Conservation (phyloP, 2,113 vertebrate species). For the Lophotis ruficrista region DNA sequence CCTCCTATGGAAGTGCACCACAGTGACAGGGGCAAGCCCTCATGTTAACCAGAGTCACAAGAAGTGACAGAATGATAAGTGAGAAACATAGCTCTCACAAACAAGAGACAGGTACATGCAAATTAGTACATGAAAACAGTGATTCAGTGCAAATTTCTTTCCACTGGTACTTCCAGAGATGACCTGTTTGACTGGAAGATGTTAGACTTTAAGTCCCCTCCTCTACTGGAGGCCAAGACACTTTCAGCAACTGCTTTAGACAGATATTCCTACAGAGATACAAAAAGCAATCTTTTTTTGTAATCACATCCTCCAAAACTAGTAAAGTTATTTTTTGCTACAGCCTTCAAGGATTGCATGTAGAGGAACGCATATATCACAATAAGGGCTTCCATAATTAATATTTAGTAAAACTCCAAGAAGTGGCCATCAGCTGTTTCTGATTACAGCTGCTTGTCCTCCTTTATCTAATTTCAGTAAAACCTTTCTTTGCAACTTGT, state of each 20-base stretch:
- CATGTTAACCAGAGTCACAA: fast-evolving
- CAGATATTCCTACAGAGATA: not conserved
- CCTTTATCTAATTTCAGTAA: not conserved
- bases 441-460: not conserved
- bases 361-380: not conserved
- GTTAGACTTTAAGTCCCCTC: not conserved
- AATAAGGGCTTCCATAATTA: not conserved
- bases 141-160: not conserved
- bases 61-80: not conserved
- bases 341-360: not conserved
- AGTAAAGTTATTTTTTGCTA: not conserved
- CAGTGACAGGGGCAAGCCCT: not conserved
- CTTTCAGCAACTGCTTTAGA: not conserved
- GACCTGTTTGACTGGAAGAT: not conserved
- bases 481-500: not conserved
- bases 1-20: not conserved
- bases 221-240: not conserved
- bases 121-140: not conserved
- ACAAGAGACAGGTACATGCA: not conserved
- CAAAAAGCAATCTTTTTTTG: not conserved
- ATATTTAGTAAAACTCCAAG: not conserved
- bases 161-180: not conserved
- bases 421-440: not conserved
- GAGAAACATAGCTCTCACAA: not conserved
- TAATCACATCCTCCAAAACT: not conserved